These are phyloP conservation scores for Digitonthophagus gazella DNA, from an alignment of 2,888 invertebrate genomes.

Conservation along the genomic window DNA sequence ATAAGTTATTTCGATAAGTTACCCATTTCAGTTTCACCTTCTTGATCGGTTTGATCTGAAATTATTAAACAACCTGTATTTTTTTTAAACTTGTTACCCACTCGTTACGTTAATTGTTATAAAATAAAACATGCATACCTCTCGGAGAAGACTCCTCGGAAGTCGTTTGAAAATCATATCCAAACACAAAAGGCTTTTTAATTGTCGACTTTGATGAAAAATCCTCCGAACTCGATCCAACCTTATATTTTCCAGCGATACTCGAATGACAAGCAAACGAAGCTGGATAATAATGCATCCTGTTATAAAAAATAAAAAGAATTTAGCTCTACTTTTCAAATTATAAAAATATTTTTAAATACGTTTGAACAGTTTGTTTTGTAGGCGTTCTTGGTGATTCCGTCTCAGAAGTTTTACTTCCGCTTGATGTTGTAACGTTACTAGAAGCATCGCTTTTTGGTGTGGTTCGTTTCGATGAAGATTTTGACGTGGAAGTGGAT, in stretches of 20 bases:
- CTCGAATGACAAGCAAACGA: slow-evolving; percentile 42
- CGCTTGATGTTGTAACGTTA: background rate
- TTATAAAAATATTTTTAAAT: slow-evolving; percentile 6
- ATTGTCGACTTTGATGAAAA: slow-evolving; percentile 31
- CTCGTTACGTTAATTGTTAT: background rate
- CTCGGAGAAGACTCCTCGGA: slow-evolving; percentile 33
- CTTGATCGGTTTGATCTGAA: slow-evolving; percentile 32
- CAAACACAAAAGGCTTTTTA: slow-evolving; percentile 41
- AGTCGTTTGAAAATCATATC: slow-evolving; percentile 45
- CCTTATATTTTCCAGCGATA: slow-evolving; percentile 38
- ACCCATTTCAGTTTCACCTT: slow-evolving; percentile 33
- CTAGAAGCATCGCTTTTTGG: slow-evolving; percentile 12
- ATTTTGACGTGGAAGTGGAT: background rate
- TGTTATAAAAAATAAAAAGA: slow-evolving; percentile 15
- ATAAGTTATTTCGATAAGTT: slow-evolving; percentile 32
- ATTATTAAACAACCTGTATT: slow-evolving; percentile 22
- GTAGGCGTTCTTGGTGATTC: slow-evolving; percentile 21
- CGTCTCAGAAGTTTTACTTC: slow-evolving; percentile 19
- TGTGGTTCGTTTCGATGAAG: background rate
- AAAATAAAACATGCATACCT: too few relatives aligned
- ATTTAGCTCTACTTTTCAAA: background rate
- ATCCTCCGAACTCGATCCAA: slow-evolving; percentile 33
- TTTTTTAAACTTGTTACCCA: too few relatives aligned
- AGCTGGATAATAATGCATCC: slow-evolving; percentile 35
- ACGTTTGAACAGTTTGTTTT: slow-evolving; percentile 16